Percentiles rank a stretch among this genome's conserved stretches.
Conservation (phyloP, 2,797 vertebrate genomes). For the Intellagama lesueurii region DNA sequence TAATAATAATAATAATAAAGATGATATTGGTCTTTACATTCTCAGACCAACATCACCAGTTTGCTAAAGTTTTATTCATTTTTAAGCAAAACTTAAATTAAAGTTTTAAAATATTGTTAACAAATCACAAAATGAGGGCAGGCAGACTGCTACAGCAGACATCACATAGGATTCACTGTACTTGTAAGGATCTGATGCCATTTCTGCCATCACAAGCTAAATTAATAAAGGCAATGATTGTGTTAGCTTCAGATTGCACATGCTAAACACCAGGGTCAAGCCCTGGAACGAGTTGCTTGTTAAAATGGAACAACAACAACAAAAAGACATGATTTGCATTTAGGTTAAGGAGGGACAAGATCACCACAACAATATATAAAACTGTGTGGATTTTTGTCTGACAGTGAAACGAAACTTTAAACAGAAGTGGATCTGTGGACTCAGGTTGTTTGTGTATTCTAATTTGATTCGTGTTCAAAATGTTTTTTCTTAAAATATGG, state of each 20-base stretch:
- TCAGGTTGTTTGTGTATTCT: slow-evolving; percentile 45
- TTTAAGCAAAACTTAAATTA: slow-evolving; percentile 33
- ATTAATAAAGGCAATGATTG: slow-evolving; percentile 58
- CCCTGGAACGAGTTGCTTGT: slow-evolving; percentile 47
- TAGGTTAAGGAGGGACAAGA: slow-evolving; percentile 53
- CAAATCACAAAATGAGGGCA: slow-evolving; percentile 49
- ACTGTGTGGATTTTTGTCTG: slow-evolving; percentile 52
- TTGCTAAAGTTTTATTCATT: slow-evolving; percentile 46
- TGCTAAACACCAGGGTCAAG: slow-evolving; percentile 50
- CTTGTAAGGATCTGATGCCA: slow-evolving; percentile 55
- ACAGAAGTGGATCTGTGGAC: slow-evolving; percentile 52
- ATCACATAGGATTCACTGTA: slow-evolving; percentile 1
- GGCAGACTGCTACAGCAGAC: slow-evolving; percentile 38
- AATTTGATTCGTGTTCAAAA: slow-evolving; percentile 39
- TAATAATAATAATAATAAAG: slow-evolving; percentile 24
- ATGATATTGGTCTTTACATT: slow-evolving; percentile 28
- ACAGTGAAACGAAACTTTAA: slow-evolving; percentile 27
- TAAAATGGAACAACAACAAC: slow-evolving; percentile 53
- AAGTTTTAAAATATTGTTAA: slow-evolving; percentile 45
- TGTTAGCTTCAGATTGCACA: slow-evolving; percentile 63
- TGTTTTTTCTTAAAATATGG: slow-evolving; percentile 9
- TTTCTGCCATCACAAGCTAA: slow-evolving; percentile 61
- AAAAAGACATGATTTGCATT: slow-evolving; percentile 62
- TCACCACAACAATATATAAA: slow-evolving; percentile 58
- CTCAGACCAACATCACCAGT: slow-evolving; percentile 41